These are phyloP conservation scores for Pao palembangensis DNA, from an alignment of 2,113 vertebrate species.

Conservation along the genomic window DNA sequence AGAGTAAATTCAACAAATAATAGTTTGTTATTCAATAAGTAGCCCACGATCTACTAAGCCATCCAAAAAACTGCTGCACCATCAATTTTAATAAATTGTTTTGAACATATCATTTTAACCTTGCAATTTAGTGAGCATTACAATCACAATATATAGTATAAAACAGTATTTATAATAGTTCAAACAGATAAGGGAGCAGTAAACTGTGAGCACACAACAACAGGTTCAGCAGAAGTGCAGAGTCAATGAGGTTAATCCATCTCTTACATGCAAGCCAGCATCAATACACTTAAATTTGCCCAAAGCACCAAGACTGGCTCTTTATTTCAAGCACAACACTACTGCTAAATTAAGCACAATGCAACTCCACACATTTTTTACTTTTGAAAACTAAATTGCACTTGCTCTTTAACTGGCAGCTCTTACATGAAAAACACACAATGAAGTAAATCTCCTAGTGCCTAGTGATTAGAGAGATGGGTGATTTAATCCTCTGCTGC, in stretches of 20 bases:
- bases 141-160: too few relatives aligned
- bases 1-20: too few relatives aligned
- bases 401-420: background rate
- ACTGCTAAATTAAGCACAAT: too few relatives aligned
- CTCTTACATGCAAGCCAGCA: background rate
- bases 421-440: background rate
- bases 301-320: background rate
- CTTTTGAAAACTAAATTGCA: background rate
- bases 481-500: background rate
- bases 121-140: too few relatives aligned
- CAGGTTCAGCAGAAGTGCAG: background rate
- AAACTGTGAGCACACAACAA: background rate
- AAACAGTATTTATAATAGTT: background rate
- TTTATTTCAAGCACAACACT: too few relatives aligned
- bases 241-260: background rate
- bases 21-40: too few relatives aligned
- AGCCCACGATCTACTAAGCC: too few relatives aligned
- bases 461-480: background rate
- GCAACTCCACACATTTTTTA: background rate
- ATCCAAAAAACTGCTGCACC: too few relatives aligned
- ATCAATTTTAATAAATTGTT: too few relatives aligned
- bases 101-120: too few relatives aligned
- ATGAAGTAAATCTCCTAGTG: too few relatives aligned
- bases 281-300: background rate
- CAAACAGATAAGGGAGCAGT: constrained; percentile 8